Base-by-base conservation (phyloP, 2,888 invertebrate genomes). In the Parapristionchus giblindavisi region DNA sequence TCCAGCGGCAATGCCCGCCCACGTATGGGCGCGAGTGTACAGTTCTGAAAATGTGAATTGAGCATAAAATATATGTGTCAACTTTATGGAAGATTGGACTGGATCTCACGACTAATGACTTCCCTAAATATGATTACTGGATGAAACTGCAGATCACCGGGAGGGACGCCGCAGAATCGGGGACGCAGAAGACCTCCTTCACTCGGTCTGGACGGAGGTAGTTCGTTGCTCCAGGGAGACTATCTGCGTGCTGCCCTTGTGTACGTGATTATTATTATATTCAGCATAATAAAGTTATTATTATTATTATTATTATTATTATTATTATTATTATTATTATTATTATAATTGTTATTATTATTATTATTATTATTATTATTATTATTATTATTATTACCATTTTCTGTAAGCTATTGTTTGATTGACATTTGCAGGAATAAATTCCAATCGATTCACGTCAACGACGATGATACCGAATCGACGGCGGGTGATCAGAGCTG, bases 131-230 rank as follows among this genome's bases (percentile, higher is more conserved):
- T 60, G n/a, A n/a, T 60, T 36, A 34, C 24, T 52, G n/a, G 24
- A n/a, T 4, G 52, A n/a, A 4, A 3, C 38, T 27, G 24, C 66
- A 43, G 68, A 36, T 68, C 68, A 21, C 68, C 68, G 6, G 68
- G 68, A 34, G 68, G 68, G 11, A 68, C 68, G 32, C 68, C 68
- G 1, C 68, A 52, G 51, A 51, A 68, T 17, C 68, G 68, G 14
- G 21, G 29, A 6, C 68, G 68, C 2, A 5, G 52, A 8, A 34
- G 68, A 4, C 34, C 34, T n/a, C 51, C 51, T 34, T 68, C 68
- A 27, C 52, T 68, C 51, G 68, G 68, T 8, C 68, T 52, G 24
- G 68, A 68, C 36, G 68, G 68, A 32, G 68, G 68, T 5, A 3
- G 51, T 2, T 21, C 51, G 14, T 36, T 68, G n/a, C 11, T 21